Base-by-base conservation (phyloP, 1,140 invertebrate species). In the Psilanteris sp. region DNA sequence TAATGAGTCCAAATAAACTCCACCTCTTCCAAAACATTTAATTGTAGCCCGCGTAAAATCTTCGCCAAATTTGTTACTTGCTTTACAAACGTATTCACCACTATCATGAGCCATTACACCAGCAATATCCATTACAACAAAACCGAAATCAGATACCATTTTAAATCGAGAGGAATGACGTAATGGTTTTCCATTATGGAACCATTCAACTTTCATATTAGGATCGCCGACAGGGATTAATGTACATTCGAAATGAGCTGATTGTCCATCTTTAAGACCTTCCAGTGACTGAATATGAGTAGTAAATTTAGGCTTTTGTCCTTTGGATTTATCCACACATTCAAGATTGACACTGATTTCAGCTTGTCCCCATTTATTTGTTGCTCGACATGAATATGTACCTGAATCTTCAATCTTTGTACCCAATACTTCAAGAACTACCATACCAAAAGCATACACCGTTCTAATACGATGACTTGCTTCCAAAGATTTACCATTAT, bases 161-260 rank as follows among this genome's bases (percentile, higher is more conserved):
- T 98, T 98, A 71, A 97, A 97, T 48, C 97, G 92, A 22, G 94
- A 96, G 4, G 96, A 96, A 79, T 97, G 95, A 37, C 94, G 90
- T 32, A 98, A 82, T 14, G 95, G 95, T 80, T 95, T 91, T 3
- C 95, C 96, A 83, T 98, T 97, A 72, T 97, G 95, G 87, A 96
- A 97, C 97, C 97, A 98, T 89, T 98, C 97, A 9, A 98, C 95
- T 81, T 95, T 95, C 88, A 98, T 92, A n/a, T 95, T 92, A 5
- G 96, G 96, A 90, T 98, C 96, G 54, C 94, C 94, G n/a, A 96
- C 94, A 2, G 96, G 96, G 11, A 96, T 92, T 14, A 98, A 88
- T 3, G 95, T 96, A 79, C 95, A 97, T 87, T 98, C 96, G 80
- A 98, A 96, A 88, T 98, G 96, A 48, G 95, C 96, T 0, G 95